Percentiles rank a stretch among this genome's conserved stretches.
Conservation (phyloP, 1,140 invertebrate species). For the Diachasmimorpha longicaudata region DNA sequence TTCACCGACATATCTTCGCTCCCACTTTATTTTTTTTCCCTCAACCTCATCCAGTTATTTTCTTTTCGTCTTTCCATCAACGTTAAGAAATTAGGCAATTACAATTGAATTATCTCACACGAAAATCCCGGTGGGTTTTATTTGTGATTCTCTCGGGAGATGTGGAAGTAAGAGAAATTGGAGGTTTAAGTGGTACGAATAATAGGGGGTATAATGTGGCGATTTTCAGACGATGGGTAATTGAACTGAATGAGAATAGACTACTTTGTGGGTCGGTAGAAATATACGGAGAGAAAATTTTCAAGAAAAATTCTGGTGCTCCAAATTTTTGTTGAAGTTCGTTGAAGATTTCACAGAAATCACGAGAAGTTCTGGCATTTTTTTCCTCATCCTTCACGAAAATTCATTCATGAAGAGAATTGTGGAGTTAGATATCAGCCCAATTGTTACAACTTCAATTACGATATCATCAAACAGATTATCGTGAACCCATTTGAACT, state of each 20-base stretch:
- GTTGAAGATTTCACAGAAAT: too few relatives aligned
- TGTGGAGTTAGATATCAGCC: too few relatives aligned
- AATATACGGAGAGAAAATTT: not conserved
- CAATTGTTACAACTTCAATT: too few relatives aligned
- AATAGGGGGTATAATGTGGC: not conserved
- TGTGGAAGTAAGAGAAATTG: not conserved
- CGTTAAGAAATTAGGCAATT: slow-evolving; percentile 63
- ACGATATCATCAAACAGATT: too few relatives aligned
- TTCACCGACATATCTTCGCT: slow-evolving; percentile 40
- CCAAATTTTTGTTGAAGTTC: too few relatives aligned
- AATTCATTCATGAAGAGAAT: too few relatives aligned
- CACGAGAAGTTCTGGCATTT: too few relatives aligned
- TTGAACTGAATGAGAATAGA: not conserved
- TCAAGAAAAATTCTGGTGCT: too few relatives aligned
- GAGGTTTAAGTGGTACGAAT: not conserved
- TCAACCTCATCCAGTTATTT: slow-evolving; percentile 39
- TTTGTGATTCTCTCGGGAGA: not conserved
- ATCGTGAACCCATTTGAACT: not conserved
- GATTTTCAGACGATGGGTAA: not conserved
- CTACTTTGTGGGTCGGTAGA: not conserved
- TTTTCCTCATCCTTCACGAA: too few relatives aligned
- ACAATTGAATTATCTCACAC: slow-evolving; percentile 59
- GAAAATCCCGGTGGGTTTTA: not conserved
- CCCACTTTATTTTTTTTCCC: slow-evolving; percentile 5
- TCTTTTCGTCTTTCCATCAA: slow-evolving; percentile 37